Base-by-base conservation (phyloP, 2,797 vertebrate genomes). In the Diplodus puntazzo region DNA sequence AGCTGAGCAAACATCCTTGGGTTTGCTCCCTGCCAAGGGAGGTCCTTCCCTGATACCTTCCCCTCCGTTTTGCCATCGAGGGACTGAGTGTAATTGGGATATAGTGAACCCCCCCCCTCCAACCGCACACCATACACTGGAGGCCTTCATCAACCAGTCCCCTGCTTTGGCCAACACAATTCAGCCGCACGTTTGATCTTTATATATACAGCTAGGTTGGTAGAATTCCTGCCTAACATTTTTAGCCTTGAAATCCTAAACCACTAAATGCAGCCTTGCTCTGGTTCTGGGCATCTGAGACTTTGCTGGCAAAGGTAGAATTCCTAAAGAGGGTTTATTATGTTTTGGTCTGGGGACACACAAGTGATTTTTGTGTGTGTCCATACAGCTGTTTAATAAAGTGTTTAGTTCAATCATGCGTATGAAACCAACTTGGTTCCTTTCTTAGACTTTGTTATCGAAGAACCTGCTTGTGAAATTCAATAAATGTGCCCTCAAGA, bases 1-100 rank as follows among this genome's bases (percentile, higher is more conserved):
- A 96, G 95, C 95, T 95, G 94, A 96, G 89, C 92, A 95, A 96
- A 96, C 94, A 96, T 91, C 87, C 82, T 88, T 78, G 80, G 82
- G 86, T 87, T 89, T 88, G 76, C 85, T 82, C 78, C 75, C 84
- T 90, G 84, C 90, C 73, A 74, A 90, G 82, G 80, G 86, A 92
- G 90, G 88, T 90, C 73, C 83, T 89, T 82, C 82, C 69, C 82
- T 79, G 69, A 83, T 87, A 75, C 84, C 86, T 84, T 82, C 85
- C 82, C 81, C 83, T 86, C 65, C 58, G 82, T 63, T 82, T 80
- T 12, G 9, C 88, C 90, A 88, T 90, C 73, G 82, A 82, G 84
- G 75, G 84, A 82, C 84, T 61, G 85, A 80, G 67, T 88, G 91
- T 92, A 90, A 92, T 92, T 89, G 83, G 85, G 82, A 87, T 85